Evolutionary conservation across 2,113 vertebrate genomes (phyloP).

Genomic region (Pholis gunnellus): DNA sequence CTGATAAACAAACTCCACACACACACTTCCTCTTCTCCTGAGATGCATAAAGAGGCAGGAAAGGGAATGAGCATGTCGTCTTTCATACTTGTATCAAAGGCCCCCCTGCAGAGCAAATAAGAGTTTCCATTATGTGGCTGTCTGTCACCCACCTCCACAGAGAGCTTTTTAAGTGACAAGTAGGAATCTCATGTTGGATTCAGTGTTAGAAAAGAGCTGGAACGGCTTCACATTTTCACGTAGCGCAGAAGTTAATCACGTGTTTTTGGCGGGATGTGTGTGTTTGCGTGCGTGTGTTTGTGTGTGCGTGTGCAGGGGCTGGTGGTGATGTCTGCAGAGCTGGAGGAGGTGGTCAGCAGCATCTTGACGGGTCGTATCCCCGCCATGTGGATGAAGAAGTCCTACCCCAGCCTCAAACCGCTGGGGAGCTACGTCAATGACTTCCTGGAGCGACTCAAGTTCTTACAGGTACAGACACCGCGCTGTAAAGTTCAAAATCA

Average conservation of each 20-base stretch:
- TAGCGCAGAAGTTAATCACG: background rate
- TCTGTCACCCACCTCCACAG: conserved; percentile 40
- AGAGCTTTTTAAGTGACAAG: conserved; percentile 4
- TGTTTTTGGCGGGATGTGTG: background rate
- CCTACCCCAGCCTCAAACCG: conserved; percentile 92
- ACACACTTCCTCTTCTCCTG: conserved; percentile 19
- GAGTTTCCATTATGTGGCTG: conserved; percentile 23
- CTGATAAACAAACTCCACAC: conserved; percentile 11
- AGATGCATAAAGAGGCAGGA: conserved; percentile 41
- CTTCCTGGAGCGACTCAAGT: conserved; percentile 88
- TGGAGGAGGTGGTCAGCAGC: conserved; percentile 90
- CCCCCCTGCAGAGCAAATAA: conserved; percentile 34
- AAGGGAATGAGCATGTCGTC: conserved; percentile 23
- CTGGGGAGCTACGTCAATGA: conserved; percentile 90
- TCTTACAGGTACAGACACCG: conserved; percentile 86
- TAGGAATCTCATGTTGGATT: background rate
- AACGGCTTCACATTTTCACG: conserved; percentile 6
- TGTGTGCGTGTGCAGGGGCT: conserved; percentile 79
- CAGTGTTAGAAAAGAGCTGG: background rate
- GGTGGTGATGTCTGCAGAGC: conserved; percentile 89
- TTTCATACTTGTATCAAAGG: conserved; percentile 35
- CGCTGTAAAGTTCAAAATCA: background rate
- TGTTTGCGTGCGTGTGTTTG: background rate
- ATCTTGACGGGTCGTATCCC: conserved; percentile 90
- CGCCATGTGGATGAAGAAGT: conserved; percentile 90